A percentile compares a stretch with the other conserved stretches of the same genome.
Conservation (phyloP, 1,140 invertebrate genomes). For the Sitobion miscanthi region DNA sequence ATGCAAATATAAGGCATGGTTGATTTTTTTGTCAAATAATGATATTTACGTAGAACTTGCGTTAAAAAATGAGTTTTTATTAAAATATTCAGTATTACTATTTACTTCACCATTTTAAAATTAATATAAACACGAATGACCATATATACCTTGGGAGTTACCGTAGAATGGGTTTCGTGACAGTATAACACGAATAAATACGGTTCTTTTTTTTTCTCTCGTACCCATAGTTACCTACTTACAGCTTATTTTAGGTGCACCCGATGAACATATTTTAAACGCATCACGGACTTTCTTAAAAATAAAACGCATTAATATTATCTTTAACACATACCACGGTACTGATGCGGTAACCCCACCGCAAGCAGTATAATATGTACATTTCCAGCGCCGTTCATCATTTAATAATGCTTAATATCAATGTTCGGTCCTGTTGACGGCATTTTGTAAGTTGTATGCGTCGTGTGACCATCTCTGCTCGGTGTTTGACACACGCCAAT, state of each 20-base stretch:
- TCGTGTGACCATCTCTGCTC: neutral
- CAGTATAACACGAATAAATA: neutral
- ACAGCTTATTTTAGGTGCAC: neutral
- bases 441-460: neutral
- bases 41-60: neutral
- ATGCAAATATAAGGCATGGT: no score
- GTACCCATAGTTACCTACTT: neutral
- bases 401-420: neutral
- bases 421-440: neutral
- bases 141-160: neutral
- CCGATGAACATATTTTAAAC: neutral
- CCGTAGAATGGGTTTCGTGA: neutral
- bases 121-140: constrained; percentile 7
- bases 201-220: neutral
- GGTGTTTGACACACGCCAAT: constrained; percentile 40
- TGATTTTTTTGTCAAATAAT: no score
- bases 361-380: neutral
- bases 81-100: neutral
- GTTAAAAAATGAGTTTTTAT: neutral
- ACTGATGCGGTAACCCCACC: neutral
- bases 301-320: constrained; percentile 1
- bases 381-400: neutral
- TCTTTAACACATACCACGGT: no score
- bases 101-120: neutral
- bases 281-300: neutral